Percentiles rank a stretch among this genome's conserved stretches.
phyloP scores from a whole-genome alignment of 1,140 invertebrate species.

The Vanessa tameamea region DNA sequence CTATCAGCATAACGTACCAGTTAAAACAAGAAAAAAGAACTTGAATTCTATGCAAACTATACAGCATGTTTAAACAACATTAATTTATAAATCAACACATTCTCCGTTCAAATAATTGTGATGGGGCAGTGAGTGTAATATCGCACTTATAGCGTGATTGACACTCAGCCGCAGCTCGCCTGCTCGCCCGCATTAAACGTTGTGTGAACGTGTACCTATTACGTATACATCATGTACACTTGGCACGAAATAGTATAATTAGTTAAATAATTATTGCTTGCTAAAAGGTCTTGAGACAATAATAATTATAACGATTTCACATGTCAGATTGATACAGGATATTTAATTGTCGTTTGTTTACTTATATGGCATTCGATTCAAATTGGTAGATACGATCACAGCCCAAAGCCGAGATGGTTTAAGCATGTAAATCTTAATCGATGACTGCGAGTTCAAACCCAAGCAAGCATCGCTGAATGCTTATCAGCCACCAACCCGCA shows the following conservation, averaged over 20 bases:
- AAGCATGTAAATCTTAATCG: too few relatives aligned
- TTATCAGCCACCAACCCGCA: too few relatives aligned
- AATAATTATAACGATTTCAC: neutral
- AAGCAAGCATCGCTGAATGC: too few relatives aligned
- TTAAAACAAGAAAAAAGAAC: neutral
- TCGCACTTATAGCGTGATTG: conserved; percentile 5
- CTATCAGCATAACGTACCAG: neutral
- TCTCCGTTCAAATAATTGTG: neutral
- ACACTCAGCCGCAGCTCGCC: neutral
- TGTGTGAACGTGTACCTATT: neutral
- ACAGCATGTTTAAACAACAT: neutral
- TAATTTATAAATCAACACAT: conserved; percentile 11
- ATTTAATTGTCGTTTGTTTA: too few relatives aligned
- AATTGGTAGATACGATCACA: too few relatives aligned
- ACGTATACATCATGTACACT: neutral
- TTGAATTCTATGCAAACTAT: conserved; percentile 5
- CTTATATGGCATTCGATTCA: too few relatives aligned
- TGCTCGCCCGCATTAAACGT: neutral
- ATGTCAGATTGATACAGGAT: neutral
- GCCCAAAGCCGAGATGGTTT: too few relatives aligned
- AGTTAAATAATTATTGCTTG: neutral
- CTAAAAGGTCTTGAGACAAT: neutral
- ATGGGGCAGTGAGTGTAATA: conserved; percentile 2
- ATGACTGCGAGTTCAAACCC: too few relatives aligned
- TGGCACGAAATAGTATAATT: neutral